Conservation (phyloP, 1,140 invertebrate genomes). For the Caligus rogercresseyi region DNA sequence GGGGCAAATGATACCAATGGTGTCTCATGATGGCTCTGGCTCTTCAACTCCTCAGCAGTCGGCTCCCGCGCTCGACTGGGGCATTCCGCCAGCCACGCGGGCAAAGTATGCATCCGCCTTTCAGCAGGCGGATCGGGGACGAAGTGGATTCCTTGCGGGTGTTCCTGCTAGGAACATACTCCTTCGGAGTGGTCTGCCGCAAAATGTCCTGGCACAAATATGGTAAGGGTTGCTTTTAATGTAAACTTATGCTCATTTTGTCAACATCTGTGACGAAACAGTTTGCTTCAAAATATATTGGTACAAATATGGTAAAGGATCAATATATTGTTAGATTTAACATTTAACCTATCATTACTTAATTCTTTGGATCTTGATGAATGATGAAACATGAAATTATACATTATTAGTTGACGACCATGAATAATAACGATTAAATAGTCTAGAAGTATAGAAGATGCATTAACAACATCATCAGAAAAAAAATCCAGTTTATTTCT, state of each 20-base stretch:
- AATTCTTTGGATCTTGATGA: no score
- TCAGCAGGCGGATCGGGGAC: slow-evolving; percentile 34
- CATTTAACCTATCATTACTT: no score
- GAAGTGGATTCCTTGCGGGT: slow-evolving; percentile 69
- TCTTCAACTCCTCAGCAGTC: background rate
- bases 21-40: background rate
- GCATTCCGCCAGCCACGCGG: slow-evolving; percentile 32
- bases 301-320: slow-evolving; percentile 70
- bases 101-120: slow-evolving; percentile 35
- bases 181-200: slow-evolving; percentile 78
- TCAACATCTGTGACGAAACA: no score
- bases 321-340: slow-evolving; percentile 6
- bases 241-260: no score
- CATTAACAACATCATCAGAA: no score
- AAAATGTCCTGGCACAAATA: slow-evolving; percentile 73
- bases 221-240: slow-evolving; percentile 59
- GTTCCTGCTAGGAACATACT: slow-evolving; percentile 81
- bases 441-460: no score
- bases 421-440: no score
- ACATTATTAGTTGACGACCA: no score
- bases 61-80: slow-evolving; percentile 27
- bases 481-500: no score
- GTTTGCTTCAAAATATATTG: slow-evolving; percentile 65
- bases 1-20: background rate
- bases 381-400: no score